Percentiles rank a stretch among this genome's conserved stretches.
Evolutionary conservation across 2,888 invertebrate species (phyloP).

Genomic region (Idaea biselata): DNA sequence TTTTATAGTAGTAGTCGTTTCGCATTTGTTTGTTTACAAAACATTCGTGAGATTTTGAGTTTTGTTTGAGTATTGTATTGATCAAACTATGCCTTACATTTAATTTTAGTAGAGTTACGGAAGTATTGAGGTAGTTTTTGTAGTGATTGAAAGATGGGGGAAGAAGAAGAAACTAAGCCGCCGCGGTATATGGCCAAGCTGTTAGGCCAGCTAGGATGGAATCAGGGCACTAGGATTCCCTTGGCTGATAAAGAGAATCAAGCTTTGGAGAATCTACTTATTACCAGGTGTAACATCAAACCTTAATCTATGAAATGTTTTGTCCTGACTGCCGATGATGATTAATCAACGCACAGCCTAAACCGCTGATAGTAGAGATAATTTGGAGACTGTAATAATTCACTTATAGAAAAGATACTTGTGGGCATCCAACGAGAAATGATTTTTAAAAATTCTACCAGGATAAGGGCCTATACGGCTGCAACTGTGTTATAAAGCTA

Average conservation of each 20-base stretch:
- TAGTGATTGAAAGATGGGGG: constrained; percentile 41
- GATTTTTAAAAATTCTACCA: too few species aligned
- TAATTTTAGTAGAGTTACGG: too few species aligned
- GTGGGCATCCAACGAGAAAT: too few species aligned
- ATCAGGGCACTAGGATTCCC: constrained; percentile 88
- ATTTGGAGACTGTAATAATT: too few species aligned
- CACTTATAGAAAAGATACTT: too few species aligned
- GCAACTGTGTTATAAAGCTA: too few species aligned
- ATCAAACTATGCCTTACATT: constrained; percentile 27
- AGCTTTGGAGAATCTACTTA: constrained; percentile 57
- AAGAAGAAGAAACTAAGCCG: constrained; percentile 38
- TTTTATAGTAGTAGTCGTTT: constrained; percentile 39
- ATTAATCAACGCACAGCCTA: too few species aligned
- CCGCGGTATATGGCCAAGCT: constrained; percentile 81
- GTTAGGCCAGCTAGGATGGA: constrained; percentile 86
- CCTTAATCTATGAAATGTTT: neutral
- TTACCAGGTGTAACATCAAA: constrained; percentile 52
- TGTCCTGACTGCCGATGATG: too few species aligned
- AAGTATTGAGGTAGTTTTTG: neutral
- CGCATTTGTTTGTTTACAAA: constrained; percentile 29
- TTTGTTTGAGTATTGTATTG: constrained; percentile 31
- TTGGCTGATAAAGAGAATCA: constrained; percentile 88
- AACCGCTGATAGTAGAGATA: too few species aligned
- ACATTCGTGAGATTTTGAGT: neutral
- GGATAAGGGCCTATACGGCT: too few species aligned